Evolutionary conservation across 2,113 vertebrate genomes (phyloP), one percentile per base, ranked within the genome.

Genomic region (Ctenodactylus gundi): DNA sequence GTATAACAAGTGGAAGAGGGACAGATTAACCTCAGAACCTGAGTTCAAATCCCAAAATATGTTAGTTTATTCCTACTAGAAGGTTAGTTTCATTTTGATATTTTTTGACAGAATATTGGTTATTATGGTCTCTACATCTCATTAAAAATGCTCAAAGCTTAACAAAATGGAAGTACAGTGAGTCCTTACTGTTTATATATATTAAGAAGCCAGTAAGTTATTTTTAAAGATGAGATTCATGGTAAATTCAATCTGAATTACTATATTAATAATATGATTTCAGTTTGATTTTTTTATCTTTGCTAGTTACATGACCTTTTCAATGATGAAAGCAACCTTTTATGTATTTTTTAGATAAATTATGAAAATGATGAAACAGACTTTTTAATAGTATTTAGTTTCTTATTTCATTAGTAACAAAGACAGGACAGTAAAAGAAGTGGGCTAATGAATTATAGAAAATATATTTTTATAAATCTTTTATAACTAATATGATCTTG

Each of bases 221-320:
- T 96, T 97, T 97, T 65, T 89, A 96, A 97, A 96, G 88, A 93
- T 51, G 97, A 95, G 53, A 87, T 4, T 65, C 60, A 97, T 93
- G 82, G 55, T 88, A 97, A 97, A 98, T 97, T 94, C 97, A 94
- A 95, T 97, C 85, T 94, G 85, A 14, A 34, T 91, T 89, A 94
- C 55, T 91, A 1, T 94, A 84, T 81, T 76, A 89, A 64, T 96
- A 96, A 97, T 97, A 94, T 89, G 64, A 97, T 98, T 98, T 97
- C 88, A 96, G 65, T 96, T 92, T 96, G 88, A 94, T 83, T 95
- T 95, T 55, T 94, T 95, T 81, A 46, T 97, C 68, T 91, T 96
- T 97, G 94, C 57, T 81, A 58, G 90, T 95, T 51, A 83, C 81
- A 93, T 94, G 94, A 76, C 27, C 44, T 85, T 97, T 95, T 96